A percentile compares a stretch with the other conserved stretches of the same genome.
These are phyloP conservation scores for Toxotes chatareus DNA, from an alignment of 2,113 vertebrate species.

Conservation along the genomic window DNA sequence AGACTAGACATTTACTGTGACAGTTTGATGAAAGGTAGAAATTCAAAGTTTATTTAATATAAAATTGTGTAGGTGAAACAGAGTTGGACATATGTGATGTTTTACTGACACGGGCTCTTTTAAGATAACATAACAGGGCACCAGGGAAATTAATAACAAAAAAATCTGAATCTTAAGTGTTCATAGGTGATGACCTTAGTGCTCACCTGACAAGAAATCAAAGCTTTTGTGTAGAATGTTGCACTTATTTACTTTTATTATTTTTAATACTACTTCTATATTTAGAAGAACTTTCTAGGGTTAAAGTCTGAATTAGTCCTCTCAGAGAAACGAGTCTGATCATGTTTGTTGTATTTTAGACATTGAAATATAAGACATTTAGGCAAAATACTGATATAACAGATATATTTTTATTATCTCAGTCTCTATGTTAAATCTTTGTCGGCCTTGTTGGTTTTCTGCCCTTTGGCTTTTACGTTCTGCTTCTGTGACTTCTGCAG, in stretches of 20 bases:
- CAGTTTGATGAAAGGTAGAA: neutral
- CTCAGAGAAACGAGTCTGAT: neutral
- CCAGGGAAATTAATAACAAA: too few species aligned
- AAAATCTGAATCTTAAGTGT: too few species aligned
- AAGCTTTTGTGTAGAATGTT: too few species aligned
- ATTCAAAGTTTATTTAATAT: neutral
- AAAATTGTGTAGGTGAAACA: neutral
- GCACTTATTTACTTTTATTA: too few species aligned
- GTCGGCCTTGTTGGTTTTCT: constrained; percentile 29
- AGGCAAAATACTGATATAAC: neutral
- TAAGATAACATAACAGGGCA: too few species aligned
- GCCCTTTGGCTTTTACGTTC: constrained; percentile 54
- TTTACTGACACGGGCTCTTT: too few species aligned
- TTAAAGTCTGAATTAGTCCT: neutral
- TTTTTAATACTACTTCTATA: neutral
- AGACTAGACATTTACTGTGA: too few species aligned
- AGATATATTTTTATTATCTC: constrained; percentile 13
- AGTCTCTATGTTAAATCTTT: constrained; percentile 46
- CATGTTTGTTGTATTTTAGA: neutral
- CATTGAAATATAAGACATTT: neutral
- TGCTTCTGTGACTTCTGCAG: constrained; percentile 82
- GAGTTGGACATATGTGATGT: neutral
- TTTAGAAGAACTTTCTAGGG: neutral
- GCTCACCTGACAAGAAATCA: too few species aligned
- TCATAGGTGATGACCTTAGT: too few species aligned